Evolutionary conservation across 2,888 invertebrate genomes (phyloP).

Genomic region (Lepeophtheirus nordmannii): DNA sequence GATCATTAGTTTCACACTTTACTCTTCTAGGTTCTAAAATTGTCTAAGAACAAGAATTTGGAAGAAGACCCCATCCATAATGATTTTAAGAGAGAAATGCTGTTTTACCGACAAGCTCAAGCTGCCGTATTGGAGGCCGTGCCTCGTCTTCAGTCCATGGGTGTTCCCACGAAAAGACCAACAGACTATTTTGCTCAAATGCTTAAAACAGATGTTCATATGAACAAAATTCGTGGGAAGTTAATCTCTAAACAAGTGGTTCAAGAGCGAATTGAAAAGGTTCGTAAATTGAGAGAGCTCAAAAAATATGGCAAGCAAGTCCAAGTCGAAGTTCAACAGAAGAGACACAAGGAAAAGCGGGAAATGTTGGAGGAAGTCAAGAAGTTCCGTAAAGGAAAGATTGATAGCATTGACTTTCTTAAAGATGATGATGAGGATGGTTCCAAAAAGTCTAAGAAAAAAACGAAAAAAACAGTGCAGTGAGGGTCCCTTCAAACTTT

Average conservation of each 20-base stretch:
- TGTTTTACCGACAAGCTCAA: constrained; percentile 66
- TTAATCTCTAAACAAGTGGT: constrained; percentile 66
- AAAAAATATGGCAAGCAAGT: constrained; percentile 84
- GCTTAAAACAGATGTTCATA: constrained; percentile 91
- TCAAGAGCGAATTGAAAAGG: constrained; percentile 72
- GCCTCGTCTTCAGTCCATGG: constrained; percentile 48
- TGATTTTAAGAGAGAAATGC: constrained; percentile 79
- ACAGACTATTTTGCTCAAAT: constrained; percentile 97
- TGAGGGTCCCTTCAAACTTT: not conserved
- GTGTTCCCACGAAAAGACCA: constrained; percentile 65
- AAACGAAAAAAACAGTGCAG: not conserved
- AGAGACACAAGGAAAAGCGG: constrained; percentile 75
- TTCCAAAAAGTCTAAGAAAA: constrained; percentile 11
- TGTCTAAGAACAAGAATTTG: constrained; percentile 10
- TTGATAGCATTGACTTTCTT: constrained; percentile 61
- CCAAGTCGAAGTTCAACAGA: constrained; percentile 62
- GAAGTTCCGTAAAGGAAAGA: constrained; percentile 70
- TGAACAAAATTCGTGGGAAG: constrained; percentile 80
- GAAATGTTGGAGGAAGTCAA: constrained; percentile 82
- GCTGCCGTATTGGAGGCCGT: constrained; percentile 19
- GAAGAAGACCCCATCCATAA: constrained; percentile 63
- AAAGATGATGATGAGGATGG: constrained; percentile 39
- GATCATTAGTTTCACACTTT: not conserved
- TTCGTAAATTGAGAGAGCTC: constrained; percentile 70
- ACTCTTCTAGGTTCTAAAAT: not conserved